These are phyloP conservation scores for Leiothrix lutea DNA, from an alignment of 2,113 vertebrate genomes.

Conservation along the genomic window DNA sequence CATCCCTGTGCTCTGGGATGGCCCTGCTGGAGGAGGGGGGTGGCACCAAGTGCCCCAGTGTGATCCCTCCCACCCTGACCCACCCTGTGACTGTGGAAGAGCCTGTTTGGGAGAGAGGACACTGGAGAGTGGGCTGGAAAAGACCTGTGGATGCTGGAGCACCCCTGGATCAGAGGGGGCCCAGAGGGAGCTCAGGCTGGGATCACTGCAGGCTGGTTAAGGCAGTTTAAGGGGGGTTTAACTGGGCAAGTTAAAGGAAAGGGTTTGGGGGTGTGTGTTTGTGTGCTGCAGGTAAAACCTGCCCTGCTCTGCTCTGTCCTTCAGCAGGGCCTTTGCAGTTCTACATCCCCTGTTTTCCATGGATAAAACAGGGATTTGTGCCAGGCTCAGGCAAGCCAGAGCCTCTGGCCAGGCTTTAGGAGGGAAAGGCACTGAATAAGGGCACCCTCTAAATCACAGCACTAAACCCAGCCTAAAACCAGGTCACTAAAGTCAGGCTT, in stretches of 20 bases:
- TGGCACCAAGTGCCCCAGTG: not conserved
- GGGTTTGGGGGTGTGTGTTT: too few relatives aligned
- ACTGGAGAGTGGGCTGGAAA: not conserved
- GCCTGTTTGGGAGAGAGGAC: not conserved
- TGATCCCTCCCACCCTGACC: not conserved
- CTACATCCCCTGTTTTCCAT: not conserved
- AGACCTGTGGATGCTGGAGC: accelerated
- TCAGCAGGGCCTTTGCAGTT: not conserved
- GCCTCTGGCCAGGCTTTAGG: accelerated
- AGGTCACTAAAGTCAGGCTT: not conserved
- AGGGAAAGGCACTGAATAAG: too few relatives aligned
- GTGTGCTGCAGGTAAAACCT: not conserved
- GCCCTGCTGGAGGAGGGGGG: not conserved
- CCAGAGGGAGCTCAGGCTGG: not conserved
- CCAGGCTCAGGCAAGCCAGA: not conserved
- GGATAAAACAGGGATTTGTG: not conserved
- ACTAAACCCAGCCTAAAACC: not conserved
- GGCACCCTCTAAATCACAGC: too few relatives aligned
- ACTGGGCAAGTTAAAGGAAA: not conserved
- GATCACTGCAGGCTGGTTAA: not conserved
- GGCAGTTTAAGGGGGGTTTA: too few relatives aligned
- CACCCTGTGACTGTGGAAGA: not conserved
- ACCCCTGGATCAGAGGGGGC: not conserved
- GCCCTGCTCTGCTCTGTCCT: not conserved
- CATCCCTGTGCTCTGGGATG: not conserved